Evolutionary conservation across 2,113 vertebrate genomes (phyloP).

Genomic region (Ciconia stormi): DNA sequence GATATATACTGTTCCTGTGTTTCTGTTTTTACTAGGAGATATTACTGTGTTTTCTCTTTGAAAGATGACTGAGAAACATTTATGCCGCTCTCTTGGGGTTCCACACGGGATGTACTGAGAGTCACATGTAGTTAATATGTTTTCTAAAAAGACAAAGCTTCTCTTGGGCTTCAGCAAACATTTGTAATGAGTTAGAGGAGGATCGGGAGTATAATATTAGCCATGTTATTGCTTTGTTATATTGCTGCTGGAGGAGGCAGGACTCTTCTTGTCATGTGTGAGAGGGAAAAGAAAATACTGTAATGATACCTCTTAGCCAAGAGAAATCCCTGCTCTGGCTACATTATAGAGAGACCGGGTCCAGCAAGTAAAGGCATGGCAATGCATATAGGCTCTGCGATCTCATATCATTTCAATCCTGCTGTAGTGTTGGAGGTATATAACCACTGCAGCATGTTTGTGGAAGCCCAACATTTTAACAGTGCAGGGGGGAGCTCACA

Average conservation of each 20-base stretch:
- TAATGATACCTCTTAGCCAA: background rate
- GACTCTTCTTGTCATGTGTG: background rate
- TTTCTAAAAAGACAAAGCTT: background rate
- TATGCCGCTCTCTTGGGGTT: background rate
- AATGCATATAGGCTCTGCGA: background rate
- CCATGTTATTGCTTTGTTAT: background rate
- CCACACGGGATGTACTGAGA: background rate
- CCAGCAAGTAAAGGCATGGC: background rate
- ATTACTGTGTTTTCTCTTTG: background rate
- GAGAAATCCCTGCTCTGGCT: background rate
- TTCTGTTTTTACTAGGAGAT: background rate
- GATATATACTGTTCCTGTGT: background rate
- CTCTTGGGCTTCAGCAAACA: background rate
- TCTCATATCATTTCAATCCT: background rate
- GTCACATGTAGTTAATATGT: background rate
- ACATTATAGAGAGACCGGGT: rapidly evolving
- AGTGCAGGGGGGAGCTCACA: background rate
- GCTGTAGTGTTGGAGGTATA: background rate
- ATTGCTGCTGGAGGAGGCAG: background rate
- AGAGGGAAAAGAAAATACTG: background rate
- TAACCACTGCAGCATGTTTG: rapidly evolving
- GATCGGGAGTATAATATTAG: background rate
- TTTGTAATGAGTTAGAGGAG: background rate
- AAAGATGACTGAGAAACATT: background rate
- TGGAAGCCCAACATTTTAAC: background rate